Base-by-base conservation (phyloP, 2,888 invertebrate genomes). In the Neocrepidodera transversa region DNA sequence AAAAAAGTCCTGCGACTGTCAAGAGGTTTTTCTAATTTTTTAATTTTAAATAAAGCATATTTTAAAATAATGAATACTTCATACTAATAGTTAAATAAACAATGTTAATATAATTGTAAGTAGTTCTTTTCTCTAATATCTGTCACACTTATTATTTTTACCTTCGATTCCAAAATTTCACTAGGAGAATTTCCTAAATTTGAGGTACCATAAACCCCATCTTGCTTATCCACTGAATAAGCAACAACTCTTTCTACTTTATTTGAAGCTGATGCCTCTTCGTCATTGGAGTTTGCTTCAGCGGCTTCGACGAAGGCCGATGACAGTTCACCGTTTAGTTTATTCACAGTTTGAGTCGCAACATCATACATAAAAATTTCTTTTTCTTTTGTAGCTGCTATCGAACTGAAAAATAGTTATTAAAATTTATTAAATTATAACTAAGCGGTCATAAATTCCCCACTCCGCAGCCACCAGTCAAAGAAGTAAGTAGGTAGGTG, bases 341-440 rank as follows among this genome's bases (percentile, higher is more conserved):
- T 91, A 77, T 86, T 92, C 1, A 92, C 89, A 35, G 84, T 86
- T 71, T 89, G 86, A 2, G 89, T 87, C 61, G 83, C 80, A 40
- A 92, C 86, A 74, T 93, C 93, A 76, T 92, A 93, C 93, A 93
- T 93, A 79, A 86, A 93, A 70, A 93, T 93, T 81, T 93, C 93
- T 74, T 88, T 87, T 57, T 87, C 86, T 42, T 82, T 82, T 38
- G 26, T 26, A 5, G 82, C 36, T 2, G 67, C 64, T 7, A 23
- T 48, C 10, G 66, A 51, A 32, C 72, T 73, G 58, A 51, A 69
- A 65, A 62, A 32, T 2, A 16, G n/a, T n/a, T n/a, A n/a, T n/a
- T n/a, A n/a, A n/a, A n/a, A n/a, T n/a, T n/a, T n/a, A n/a, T n/a
- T n/a, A n/a, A n/a, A n/a, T n/a, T n/a, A n/a, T n/a, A n/a, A n/a